phyloP scores from a whole-genome alignment of 2,888 invertebrate species.

The Ormyrus thymus region DNA sequence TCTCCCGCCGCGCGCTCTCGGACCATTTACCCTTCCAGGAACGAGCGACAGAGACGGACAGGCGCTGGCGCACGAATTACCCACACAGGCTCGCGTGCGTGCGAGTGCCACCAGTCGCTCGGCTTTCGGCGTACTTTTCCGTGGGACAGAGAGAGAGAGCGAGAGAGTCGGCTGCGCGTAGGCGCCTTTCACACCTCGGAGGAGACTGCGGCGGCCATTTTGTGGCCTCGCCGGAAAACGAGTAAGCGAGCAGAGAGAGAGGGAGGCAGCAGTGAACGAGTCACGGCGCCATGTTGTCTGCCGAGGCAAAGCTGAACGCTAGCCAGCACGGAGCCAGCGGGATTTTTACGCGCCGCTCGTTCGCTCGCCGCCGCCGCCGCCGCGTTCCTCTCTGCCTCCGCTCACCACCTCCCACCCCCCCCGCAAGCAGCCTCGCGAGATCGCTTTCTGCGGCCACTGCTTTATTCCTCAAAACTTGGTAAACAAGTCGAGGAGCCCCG shows the following conservation, averaged over 20 bases:
- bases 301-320: conserved; percentile 59
- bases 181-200: conserved; percentile 69
- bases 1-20: conserved; percentile 48
- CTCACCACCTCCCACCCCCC: background rate
- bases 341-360: conserved; percentile 54
- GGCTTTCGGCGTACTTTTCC: conserved; percentile 31
- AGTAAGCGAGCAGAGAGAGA: conserved; percentile 49
- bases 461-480: conserved; percentile 38
- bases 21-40: conserved; percentile 55
- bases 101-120: conserved; percentile 54
- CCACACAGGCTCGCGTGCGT: conserved; percentile 12
- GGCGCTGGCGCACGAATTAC: conserved; percentile 46
- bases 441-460: background rate
- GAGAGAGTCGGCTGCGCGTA: conserved; percentile 54
- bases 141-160: background rate
- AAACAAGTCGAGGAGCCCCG: conserved; percentile 37
- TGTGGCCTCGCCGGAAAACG: conserved; percentile 73
- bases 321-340: conserved; percentile 70
- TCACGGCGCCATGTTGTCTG: conserved; percentile 74
- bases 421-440: background rate
- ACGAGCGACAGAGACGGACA: conserved; percentile 39
- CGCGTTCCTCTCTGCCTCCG: background rate
- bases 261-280: conserved; percentile 42
- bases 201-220: conserved; percentile 61
- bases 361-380: background rate